phyloP scores from a whole-genome alignment of 1,140 invertebrate genomes.

The Drosophila aff. region DNA sequence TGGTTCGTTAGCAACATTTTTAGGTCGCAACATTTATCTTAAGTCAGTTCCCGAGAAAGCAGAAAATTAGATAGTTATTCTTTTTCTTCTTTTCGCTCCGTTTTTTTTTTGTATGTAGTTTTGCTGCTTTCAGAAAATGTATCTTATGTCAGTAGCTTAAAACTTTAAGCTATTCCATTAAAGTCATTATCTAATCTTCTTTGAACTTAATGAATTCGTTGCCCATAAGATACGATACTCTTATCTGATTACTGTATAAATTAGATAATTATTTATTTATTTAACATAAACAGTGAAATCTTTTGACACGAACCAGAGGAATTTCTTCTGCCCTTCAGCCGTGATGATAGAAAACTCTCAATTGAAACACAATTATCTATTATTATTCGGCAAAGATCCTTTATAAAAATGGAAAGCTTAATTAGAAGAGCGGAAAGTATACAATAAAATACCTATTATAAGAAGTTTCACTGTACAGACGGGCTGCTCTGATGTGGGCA shows the following conservation, averaged over 20 bases:
- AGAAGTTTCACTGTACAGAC: slow-evolving; percentile 2
- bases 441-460: neutral
- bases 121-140: no score
- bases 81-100: no score
- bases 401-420: neutral
- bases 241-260: neutral
- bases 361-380: neutral
- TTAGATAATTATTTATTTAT: no score
- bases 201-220: neutral
- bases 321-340: neutral
- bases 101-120: no score
- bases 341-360: no score
- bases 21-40: no score
- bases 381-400: neutral
- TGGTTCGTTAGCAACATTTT: no score
- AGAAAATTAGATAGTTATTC: no score
- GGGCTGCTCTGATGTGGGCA: neutral
- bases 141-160: no score
- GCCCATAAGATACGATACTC: neutral
- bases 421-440: neutral
- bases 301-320: neutral
- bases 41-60: no score
- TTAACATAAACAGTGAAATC: neutral
- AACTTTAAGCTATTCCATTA: no score
- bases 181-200: neutral